phyloP scores from a whole-genome alignment of 2,797 vertebrate species.

The Tadarida brasiliensis region DNA sequence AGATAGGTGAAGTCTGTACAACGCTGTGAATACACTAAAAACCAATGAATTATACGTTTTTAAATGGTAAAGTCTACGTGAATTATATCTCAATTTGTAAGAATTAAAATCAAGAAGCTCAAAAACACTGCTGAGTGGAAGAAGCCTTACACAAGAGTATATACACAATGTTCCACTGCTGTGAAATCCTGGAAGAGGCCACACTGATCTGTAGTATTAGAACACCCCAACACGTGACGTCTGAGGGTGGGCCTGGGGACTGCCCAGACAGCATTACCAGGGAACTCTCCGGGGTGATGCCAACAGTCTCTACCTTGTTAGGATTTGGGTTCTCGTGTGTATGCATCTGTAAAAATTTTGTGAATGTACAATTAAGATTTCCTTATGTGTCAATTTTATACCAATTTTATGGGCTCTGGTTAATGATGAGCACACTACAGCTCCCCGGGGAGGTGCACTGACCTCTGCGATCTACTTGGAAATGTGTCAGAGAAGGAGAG shows the following conservation, averaged over 20 bases:
- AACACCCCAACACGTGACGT: neutral
- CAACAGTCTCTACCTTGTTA: neutral
- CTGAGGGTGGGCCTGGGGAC: neutral
- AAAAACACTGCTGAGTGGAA: neutral
- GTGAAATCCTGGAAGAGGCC: neutral
- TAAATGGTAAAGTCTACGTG: neutral
- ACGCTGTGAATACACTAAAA: neutral
- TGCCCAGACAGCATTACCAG: neutral
- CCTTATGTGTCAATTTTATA: neutral
- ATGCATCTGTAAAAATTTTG: neutral
- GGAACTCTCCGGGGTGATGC: neutral
- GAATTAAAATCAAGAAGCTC: neutral
- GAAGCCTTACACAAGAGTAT: neutral
- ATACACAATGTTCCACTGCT: neutral
- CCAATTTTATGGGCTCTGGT: neutral
- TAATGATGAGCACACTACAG: accelerated
- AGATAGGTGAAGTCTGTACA: neutral
- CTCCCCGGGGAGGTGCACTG: neutral
- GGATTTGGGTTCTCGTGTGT: neutral
- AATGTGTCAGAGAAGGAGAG: neutral
- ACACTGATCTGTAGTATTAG: neutral
- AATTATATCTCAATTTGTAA: neutral
- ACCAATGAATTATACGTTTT: neutral
- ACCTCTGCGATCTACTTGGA: neutral
- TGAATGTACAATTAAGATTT: neutral